Percentiles rank a stretch among this genome's conserved stretches.
Conservation (phyloP, 64 coral and sea anemone genomes). For the Anthopleura sola region DNA sequence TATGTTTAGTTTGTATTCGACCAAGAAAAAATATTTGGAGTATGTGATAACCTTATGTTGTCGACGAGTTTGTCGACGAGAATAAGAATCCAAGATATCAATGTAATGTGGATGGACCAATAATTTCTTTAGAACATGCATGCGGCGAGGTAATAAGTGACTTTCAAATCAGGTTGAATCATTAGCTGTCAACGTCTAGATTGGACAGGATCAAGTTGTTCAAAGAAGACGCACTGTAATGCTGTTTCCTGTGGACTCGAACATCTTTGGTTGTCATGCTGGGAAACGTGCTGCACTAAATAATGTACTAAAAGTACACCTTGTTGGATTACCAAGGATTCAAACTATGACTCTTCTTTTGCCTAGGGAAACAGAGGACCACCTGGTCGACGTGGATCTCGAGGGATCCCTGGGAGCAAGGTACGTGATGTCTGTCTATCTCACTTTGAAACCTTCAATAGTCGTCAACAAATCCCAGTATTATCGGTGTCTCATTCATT, state of each 20-base stretch:
- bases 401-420: background rate
- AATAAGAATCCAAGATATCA: background rate
- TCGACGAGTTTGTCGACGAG: background rate
- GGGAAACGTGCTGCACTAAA: background rate
- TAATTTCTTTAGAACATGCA: background rate
- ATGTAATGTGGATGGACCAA: background rate
- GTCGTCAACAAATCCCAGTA: background rate
- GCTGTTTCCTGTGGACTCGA: background rate
- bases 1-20: background rate
- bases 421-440: background rate
- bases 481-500: background rate
- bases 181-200: constrained; percentile 1
- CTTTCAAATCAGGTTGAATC: background rate
- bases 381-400: background rate
- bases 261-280: background rate
- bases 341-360: background rate
- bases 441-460: background rate
- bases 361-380: background rate
- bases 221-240: background rate
- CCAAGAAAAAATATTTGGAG: background rate
- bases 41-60: background rate
- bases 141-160: background rate
- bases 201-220: background rate
- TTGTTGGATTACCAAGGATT: background rate
- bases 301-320: background rate